phyloP scores from a whole-genome alignment of 2,888 invertebrate genomes.

The Oxyteleia sp. region DNA sequence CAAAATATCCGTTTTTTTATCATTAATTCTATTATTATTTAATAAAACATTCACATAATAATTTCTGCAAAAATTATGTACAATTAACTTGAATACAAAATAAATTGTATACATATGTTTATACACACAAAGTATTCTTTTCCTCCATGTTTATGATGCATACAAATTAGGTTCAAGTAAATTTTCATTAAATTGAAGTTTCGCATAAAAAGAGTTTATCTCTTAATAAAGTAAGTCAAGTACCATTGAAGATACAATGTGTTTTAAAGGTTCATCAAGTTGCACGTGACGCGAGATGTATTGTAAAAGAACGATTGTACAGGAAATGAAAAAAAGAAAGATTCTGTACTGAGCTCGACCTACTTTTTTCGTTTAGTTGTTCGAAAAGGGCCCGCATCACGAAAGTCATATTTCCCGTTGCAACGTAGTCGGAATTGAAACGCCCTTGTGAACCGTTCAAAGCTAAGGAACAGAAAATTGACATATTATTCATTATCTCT shows the following conservation, averaged over 20 bases:
- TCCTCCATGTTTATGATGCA: conserved; percentile 1
- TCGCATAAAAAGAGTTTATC: conserved; percentile 38
- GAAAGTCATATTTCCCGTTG: conserved; percentile 72
- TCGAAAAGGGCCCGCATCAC: conserved; percentile 69
- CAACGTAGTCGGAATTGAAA: conserved; percentile 66
- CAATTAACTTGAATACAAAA: no score
- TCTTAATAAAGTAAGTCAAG: conserved; percentile 60
- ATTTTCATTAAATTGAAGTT: conserved; percentile 30
- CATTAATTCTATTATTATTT: no score
- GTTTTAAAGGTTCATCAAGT: conserved; percentile 62
- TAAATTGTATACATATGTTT: no score
- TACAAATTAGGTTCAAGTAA: conserved; percentile 20
- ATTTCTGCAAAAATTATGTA: no score
- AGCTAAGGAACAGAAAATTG: conserved; percentile 53
- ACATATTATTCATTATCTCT: conserved; percentile 51
- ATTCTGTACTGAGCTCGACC: conserved; percentile 70
- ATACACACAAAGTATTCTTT: no score
- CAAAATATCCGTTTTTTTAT: no score
- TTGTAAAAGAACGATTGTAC: conserved; percentile 64
- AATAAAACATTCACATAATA: no score
- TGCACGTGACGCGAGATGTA: conserved; percentile 65
- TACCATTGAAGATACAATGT: conserved; percentile 43
- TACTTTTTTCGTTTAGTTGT: conserved; percentile 66
- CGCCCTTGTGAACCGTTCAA: conserved; percentile 60
- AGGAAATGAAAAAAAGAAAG: conserved; percentile 71